Conservation (phyloP, 2,888 invertebrate genomes). For the Ornithoptera alexandrae region DNA sequence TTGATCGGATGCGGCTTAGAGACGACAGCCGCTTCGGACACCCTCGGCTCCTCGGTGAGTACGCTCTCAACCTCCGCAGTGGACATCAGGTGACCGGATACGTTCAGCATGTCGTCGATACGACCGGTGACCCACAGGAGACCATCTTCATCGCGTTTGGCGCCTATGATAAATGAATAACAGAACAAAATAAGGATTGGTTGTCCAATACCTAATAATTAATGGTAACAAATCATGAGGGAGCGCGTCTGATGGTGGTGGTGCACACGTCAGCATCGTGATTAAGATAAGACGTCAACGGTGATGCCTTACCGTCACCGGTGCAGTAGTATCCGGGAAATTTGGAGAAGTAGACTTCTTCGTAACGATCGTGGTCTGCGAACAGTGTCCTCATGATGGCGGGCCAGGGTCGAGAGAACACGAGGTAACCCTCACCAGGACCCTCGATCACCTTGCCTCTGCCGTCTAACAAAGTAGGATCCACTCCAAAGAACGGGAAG, state of each 20-base stretch:
- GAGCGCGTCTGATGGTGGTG: no score
- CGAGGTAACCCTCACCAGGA: constrained; percentile 95
- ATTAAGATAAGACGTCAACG: no score
- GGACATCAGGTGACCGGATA: constrained; percentile 98
- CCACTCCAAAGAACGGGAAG: constrained; percentile 98
- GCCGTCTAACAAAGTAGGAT: constrained; percentile 92
- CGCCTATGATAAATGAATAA: constrained; percentile 80
- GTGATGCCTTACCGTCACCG: constrained; percentile 89
- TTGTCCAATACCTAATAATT: no score
- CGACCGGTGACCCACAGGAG: constrained; percentile 98
- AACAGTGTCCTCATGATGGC: constrained; percentile 98
- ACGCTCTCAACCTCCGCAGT: constrained; percentile 96
- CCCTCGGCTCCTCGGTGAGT: constrained; percentile 86
- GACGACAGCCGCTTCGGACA: constrained; percentile 97
- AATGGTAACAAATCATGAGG: no score
- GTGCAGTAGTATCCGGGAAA: constrained; percentile 99
- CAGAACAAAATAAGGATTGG: no score
- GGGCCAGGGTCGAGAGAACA: constrained; percentile 97
- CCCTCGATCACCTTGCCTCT: constrained; percentile 91
- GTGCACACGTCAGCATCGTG: no score
- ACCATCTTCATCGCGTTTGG: constrained; percentile 94
- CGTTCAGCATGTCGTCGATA: constrained; percentile 99
- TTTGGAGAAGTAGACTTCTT: constrained; percentile 95
- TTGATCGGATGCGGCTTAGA: constrained; percentile 96
- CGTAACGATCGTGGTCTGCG: constrained; percentile 93